These are phyloP conservation scores for Zelleria hepariella DNA, from an alignment of 2,888 invertebrate genomes.

Conservation along the genomic window DNA sequence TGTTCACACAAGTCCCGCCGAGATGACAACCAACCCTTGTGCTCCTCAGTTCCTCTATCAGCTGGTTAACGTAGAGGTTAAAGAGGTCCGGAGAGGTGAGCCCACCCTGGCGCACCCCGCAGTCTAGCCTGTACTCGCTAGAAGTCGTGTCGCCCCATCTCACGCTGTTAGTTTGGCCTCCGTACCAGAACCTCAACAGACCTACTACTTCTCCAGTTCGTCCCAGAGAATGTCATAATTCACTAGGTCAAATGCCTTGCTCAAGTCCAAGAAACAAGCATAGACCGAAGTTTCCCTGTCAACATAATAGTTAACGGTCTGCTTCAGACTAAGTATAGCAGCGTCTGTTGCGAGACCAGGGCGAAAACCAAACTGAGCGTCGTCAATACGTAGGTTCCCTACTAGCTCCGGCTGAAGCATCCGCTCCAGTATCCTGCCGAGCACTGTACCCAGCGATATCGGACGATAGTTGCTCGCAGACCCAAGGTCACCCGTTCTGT, in stretches of 20 bases:
- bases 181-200: not conserved
- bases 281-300: constrained; percentile 8
- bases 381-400: constrained; percentile 7
- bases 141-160: not conserved
- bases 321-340: constrained; percentile 14
- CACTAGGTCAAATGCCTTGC: constrained; percentile 16
- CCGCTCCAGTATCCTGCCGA: constrained; percentile 14
- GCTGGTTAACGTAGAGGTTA: constrained; percentile 11
- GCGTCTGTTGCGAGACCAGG: constrained; percentile 15
- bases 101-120: constrained; percentile 17
- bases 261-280: constrained; percentile 15
- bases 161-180: not conserved
- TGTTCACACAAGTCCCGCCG: not conserved
- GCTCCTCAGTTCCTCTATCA: not conserved
- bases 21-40: not conserved
- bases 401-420: constrained; percentile 10
- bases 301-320: constrained; percentile 9
- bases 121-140: constrained; percentile 12
- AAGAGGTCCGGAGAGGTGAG: constrained; percentile 15
- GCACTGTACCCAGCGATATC: constrained; percentile 14
- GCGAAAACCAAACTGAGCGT: constrained; percentile 18
- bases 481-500: constrained; percentile 13
- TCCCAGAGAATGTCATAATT: constrained; percentile 14
- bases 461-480: constrained; percentile 12
- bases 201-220: constrained; percentile 9